Conservation (phyloP, 2,113 vertebrate genomes). For the Syngnathus floridae region DNA sequence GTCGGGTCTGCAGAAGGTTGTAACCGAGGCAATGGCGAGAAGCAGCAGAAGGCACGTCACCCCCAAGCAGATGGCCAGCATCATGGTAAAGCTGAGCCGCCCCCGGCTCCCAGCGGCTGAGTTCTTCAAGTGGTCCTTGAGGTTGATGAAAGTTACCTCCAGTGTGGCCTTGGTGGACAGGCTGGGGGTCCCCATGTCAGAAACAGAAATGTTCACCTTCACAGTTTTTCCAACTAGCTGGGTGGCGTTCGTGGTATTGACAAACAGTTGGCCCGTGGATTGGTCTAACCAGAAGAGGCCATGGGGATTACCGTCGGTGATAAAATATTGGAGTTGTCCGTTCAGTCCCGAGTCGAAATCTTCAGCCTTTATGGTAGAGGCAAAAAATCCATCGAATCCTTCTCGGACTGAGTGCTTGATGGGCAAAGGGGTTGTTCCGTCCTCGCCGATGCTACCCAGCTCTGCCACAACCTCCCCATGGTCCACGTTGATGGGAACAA, state of each 20-base stretch:
- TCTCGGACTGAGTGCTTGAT: conserved; percentile 27
- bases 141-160: conserved; percentile 75
- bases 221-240: conserved; percentile 74
- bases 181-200: conserved; percentile 73
- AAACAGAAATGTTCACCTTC: conserved; percentile 72
- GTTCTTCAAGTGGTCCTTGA: conserved; percentile 78
- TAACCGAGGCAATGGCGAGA: conserved; percentile 70
- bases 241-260: conserved; percentile 81
- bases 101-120: conserved; percentile 55
- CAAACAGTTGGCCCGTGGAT: conserved; percentile 75
- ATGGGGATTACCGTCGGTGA: conserved; percentile 58
- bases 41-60: conserved; percentile 73
- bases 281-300: conserved; percentile 75
- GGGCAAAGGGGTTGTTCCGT: conserved; percentile 2
- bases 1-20: conserved; percentile 78
- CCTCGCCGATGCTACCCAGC: conserved; percentile 44
- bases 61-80: conserved; percentile 74
- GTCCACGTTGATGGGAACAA: conserved; percentile 73
- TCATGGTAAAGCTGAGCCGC: conserved; percentile 70
- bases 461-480: conserved; percentile 71
- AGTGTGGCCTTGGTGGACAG: conserved; percentile 67
- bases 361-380: conserved; percentile 71
- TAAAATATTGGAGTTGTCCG: conserved; percentile 71
- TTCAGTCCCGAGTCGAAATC: conserved; percentile 81
- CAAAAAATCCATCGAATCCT: conserved; percentile 56